Evolutionary conservation across 92 coral and sea anemone species (phyloP).

Genomic region (Palythoa heliodiscus): DNA sequence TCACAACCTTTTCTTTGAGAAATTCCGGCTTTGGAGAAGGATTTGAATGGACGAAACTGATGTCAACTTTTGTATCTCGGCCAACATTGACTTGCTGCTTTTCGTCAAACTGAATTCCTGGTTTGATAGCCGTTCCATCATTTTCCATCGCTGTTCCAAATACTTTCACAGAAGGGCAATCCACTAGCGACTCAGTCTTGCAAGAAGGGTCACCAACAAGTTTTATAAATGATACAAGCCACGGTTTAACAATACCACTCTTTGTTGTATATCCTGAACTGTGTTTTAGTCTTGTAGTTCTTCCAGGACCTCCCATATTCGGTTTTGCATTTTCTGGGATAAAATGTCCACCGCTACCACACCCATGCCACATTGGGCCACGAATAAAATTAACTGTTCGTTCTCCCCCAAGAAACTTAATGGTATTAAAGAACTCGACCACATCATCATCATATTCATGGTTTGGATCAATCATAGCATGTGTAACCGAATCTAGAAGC

Average conservation of each 20-base stretch:
- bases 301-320: slow-evolving; percentile 59
- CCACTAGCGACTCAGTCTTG: slow-evolving; percentile 49
- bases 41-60: slow-evolving; percentile 22
- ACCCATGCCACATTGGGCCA: slow-evolving; percentile 43
- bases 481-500: neutral
- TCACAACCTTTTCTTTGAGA: too few species aligned
- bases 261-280: slow-evolving; percentile 46
- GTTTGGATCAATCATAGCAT: slow-evolving; percentile 25
- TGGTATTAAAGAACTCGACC: slow-evolving; percentile 52
- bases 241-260: slow-evolving; percentile 40
- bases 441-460: slow-evolving; percentile 51
- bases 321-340: slow-evolving; percentile 37
- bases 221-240: slow-evolving; percentile 34
- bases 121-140: slow-evolving; percentile 58
- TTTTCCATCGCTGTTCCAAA: slow-evolving; percentile 62
- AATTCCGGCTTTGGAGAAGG: slow-evolving; percentile 42
- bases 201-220: slow-evolving; percentile 38
- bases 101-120: slow-evolving; percentile 51
- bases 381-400: slow-evolving; percentile 35
- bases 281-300: slow-evolving; percentile 14
- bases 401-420: slow-evolving; percentile 46
- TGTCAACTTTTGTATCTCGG: neutral
- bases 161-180: slow-evolving; percentile 47
- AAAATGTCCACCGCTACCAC: slow-evolving; percentile 18
- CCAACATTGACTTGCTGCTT: neutral